Evolutionary conservation across 2,797 vertebrate genomes (phyloP), one percentile per base, ranked within the genome.

Genomic region (Anolis apletophallus): DNA sequence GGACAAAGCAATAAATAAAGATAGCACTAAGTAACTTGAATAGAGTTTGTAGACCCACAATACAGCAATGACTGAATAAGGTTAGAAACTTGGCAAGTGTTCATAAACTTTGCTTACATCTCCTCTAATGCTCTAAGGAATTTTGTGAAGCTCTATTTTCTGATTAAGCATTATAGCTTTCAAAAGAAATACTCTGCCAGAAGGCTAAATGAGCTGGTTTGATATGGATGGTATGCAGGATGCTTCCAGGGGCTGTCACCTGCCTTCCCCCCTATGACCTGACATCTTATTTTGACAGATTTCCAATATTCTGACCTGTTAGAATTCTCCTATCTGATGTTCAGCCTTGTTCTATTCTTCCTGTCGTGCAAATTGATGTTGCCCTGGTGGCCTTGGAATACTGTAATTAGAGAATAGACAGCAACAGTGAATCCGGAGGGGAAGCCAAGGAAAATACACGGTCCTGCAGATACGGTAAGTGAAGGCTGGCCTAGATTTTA

Each of bases 211-310:
- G 84, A 90, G 88, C 64, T 5, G 77, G 80, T 91, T 92, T 89
- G 57, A 86, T 88, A 85, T 17, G 54, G 87, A 85, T 3, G 10
- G 76, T 91, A 52, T 86, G 23, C 9, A 8, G 64, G n/a, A 73
- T 59, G 32, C 5, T 91, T 88, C 81, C 72, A 87, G 88, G 34
- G 90, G 84, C 6, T 86, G 85, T 17, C 68, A 85, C 40, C 23
- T 80, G 12, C 0, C 2, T 59, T 68, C 73, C 87, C 19, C 0
- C 13, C 13, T 55, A 87, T 87, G 57, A 85, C 40, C 68, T 69
- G 29, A 92, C 83, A 87, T 88, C 50, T 72, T 90, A 74, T 85
- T 93, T 90, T 91, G 91, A 90, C 80, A 91, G 29, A 4, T 90
- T 91, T 91, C 64, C 80, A 90, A 74, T 92, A 87, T 23, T 72